These are phyloP conservation scores for Acanthis flammea DNA, from an alignment of 2,797 vertebrate genomes.

Conservation along the genomic window DNA sequence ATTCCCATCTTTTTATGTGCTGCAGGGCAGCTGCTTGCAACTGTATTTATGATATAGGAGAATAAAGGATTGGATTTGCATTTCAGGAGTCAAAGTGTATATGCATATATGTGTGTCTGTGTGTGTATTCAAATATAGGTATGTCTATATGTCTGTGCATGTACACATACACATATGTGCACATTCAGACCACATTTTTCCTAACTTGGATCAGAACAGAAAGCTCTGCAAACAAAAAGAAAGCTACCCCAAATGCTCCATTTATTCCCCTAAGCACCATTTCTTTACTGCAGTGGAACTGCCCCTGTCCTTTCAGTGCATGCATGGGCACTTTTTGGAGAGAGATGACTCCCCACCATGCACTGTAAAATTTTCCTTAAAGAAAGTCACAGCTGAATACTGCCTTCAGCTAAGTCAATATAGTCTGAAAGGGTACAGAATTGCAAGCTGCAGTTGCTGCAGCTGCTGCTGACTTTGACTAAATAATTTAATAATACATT, in stretches of 20 bases:
- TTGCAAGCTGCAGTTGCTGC: neutral
- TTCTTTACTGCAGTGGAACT: neutral
- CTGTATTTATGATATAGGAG: neutral
- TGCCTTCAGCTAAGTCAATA: neutral
- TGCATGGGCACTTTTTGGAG: neutral
- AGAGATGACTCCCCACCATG: neutral
- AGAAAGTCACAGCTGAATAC: neutral
- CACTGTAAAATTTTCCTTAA: neutral
- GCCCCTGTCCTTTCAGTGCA: neutral
- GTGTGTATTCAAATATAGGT: neutral
- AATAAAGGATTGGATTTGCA: neutral
- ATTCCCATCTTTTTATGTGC: neutral
- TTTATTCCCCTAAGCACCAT: neutral
- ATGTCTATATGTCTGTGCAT: neutral
- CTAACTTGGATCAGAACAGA: neutral
- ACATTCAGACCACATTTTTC: neutral
- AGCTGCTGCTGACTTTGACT: neutral
- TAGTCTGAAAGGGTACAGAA: neutral
- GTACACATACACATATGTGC: no score
- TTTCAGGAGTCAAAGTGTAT: neutral
- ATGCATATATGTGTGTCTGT: rapidly evolving
- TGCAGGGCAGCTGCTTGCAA: neutral
- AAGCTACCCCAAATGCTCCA: neutral
- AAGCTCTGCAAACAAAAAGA: constrained; percentile 1
- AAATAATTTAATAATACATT: neutral